Evolutionary conservation across 2,888 invertebrate species (phyloP), one percentile per base, ranked within the genome.

Genomic region (Phalera bucephala): DNA sequence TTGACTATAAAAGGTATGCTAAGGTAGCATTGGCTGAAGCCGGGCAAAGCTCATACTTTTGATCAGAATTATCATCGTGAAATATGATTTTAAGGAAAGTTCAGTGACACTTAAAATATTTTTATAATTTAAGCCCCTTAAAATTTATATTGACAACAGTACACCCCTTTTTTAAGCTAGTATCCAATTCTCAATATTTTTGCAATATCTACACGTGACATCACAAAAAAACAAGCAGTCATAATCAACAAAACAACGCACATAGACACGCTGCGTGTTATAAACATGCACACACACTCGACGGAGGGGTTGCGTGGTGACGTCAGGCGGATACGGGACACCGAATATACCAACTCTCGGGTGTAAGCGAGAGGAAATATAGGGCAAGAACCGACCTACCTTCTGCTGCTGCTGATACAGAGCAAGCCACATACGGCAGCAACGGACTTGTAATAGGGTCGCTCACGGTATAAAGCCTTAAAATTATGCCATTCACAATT

Each of bases 321-420:
- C 88, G 87, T 88, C 88, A 87, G 83, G 75, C 49, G 58, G 12
- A 62, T 86, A 51, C 50, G 72, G 61, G 78, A 83, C 45, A 32
- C 42, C 36, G 20, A 35, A 52, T 69, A 43, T 33, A 33, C 37
- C 45, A 36, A 51, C 40, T 23, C 31, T 8, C 20, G 33, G 30
- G 72, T 33, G 39, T 33, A 71, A 85, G 50, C 48, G 65, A 60
- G 85, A 79, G 26, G 52, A 66, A 88, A 89, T 87, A 84, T 89
- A 89, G 88, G 88, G 71, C 88, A 88, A 84, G 82, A 80, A 74
- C 82, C 85, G 86, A 85, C 87, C 87, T 81, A 85, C 83, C 86
- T 83, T 74, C 64, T 65, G 68, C 45, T 48, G 49, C 22, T 27
- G 27, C 58, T 72, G 74, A 75, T 78, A 84, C 80, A 73, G 72